Conservation (phyloP, 2,888 invertebrate genomes). For the Pachymerium ferrugineum region DNA sequence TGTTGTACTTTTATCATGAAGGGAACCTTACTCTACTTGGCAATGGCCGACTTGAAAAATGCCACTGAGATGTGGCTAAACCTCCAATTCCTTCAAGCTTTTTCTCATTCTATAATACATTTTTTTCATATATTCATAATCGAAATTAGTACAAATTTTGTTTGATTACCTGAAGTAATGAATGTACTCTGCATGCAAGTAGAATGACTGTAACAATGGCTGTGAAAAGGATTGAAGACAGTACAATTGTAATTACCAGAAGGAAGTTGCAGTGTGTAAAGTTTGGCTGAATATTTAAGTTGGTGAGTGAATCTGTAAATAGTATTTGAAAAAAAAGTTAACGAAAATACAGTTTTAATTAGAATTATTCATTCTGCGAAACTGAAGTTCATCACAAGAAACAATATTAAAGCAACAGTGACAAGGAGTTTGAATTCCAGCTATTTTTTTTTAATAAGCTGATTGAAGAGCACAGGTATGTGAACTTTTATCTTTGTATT, state of each 20-base stretch:
- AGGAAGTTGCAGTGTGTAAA: slow-evolving; percentile 27
- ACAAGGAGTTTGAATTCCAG: no score
- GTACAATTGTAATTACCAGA: slow-evolving; percentile 24
- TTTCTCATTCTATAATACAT: neutral
- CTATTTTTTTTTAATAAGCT: no score
- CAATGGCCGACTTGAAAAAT: neutral
- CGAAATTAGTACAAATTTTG: no score
- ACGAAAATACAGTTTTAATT: no score
- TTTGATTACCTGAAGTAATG: neutral
- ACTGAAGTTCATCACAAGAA: no score
- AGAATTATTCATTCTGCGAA: no score
- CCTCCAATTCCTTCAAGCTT: neutral
- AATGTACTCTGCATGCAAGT: slow-evolving; percentile 23
- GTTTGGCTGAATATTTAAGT: neutral
- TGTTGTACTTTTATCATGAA: no score
- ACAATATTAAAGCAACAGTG: no score
- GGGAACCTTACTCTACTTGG: neutral
- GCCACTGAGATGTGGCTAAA: neutral
- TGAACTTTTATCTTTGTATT: no score
- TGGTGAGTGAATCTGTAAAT: neutral
- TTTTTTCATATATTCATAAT: no score
- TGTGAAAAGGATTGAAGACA: slow-evolving; percentile 7
- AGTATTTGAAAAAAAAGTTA: no score
- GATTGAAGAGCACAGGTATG: no score
- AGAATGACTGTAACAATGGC: slow-evolving; percentile 25